Evolutionary conservation across 2,888 invertebrate genomes (phyloP), one percentile per base, ranked within the genome.

Genomic region (Leucophora obtusa): DNA sequence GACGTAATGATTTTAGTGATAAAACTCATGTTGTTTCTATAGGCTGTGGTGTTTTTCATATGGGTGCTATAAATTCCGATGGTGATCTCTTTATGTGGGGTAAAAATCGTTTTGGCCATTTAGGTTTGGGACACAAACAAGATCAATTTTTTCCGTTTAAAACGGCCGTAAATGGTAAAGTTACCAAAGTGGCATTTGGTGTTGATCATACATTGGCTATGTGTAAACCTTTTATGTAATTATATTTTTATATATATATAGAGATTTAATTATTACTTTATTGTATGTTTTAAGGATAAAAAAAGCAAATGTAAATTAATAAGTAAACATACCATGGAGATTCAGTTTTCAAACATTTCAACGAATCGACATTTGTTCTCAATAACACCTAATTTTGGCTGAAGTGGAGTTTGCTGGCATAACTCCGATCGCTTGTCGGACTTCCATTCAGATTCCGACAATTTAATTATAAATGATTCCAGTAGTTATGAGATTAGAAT

Each of bases 11-110:
- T 83, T 96, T 97, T 84, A 94, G 95, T 85, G 93, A 94, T 5
- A 92, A 95, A 79, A 91, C 92, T 4, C 91, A 89, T 83, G 95
- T 97, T 10, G 91, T 91, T 53, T 91, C 93, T 84, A 92, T 97
- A 21, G 91, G 91, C 21, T 94, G 94, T 87, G 96, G 97, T 0
- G 92, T 96, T 68, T 94, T 93, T 83, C 93, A 95, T 87, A 92
- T 96, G 88, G 95, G 94, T 15, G 98, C 97, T 0, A 89, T 97
- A 0, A 98, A 96, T 17, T 94, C 94, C 83, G 91, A 91, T 18
- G 97, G 97, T 0, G 96, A 97, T 89, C 90, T 98, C 8, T 98
- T 94, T 86, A 95, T 93, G 90, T 99, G 98, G 98, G 98, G 98
- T 0, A 92, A 94, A 85, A 98, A 98, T 89, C 93, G 94, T 84